phyloP scores from a whole-genome alignment of 1,140 invertebrate genomes.

The Drosophila sproati region DNA sequence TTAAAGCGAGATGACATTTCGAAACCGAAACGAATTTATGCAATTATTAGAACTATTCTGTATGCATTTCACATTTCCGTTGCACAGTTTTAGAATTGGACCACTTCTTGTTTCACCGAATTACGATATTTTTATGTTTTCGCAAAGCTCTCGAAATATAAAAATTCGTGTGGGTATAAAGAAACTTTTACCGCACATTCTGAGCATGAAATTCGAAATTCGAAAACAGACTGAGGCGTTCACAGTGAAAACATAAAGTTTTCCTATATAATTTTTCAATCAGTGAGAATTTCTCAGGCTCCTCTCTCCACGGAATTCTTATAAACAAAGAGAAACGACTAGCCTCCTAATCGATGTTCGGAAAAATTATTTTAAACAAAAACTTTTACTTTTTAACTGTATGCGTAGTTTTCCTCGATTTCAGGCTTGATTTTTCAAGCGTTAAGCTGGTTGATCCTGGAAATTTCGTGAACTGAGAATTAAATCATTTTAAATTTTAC shows the following conservation, averaged over 20 bases:
- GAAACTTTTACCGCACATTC: slow-evolving; percentile 34
- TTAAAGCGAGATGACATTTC: slow-evolving; percentile 35
- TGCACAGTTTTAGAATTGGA: slow-evolving; percentile 15
- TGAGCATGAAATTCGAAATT: slow-evolving; percentile 53
- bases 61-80: slow-evolving; percentile 47
- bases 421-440: neutral
- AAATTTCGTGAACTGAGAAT: too few relatives aligned
- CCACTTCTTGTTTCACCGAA: slow-evolving; percentile 12
- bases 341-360: slow-evolving; percentile 1
- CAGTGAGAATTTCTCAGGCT: neutral
- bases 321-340: slow-evolving; percentile 4
- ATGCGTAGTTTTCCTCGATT: neutral
- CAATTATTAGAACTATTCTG: slow-evolving; percentile 53
- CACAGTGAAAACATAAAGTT: slow-evolving; percentile 25
- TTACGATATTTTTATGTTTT: slow-evolving; percentile 42
- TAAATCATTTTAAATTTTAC: neutral
- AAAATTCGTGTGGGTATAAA: slow-evolving; percentile 4
- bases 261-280: slow-evolving; percentile 33
- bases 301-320: slow-evolving; percentile 26
- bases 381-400: slow-evolving; percentile 2
- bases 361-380: slow-evolving; percentile 1
- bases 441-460: too few relatives aligned
- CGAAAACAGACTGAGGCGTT: slow-evolving; percentile 59
- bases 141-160: slow-evolving; percentile 18
- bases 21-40: slow-evolving; percentile 48